Evolutionary conservation across 2,888 invertebrate genomes (phyloP).

Genomic region (Heliconius ismenius): DNA sequence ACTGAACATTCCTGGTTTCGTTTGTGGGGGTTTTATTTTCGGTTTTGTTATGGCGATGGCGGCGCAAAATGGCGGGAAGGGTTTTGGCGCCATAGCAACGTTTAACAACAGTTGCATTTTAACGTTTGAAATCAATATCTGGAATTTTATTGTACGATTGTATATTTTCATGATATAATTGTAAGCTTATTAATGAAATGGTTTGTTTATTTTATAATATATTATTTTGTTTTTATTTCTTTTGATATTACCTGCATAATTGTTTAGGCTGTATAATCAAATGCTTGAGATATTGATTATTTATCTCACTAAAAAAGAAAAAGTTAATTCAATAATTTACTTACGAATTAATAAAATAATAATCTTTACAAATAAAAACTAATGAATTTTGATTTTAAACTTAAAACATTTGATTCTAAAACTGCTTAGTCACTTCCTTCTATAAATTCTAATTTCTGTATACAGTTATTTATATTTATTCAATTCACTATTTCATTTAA

Average conservation of each 20-base stretch:
- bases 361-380: not conserved
- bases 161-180: not conserved
- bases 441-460: not conserved
- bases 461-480: constrained; percentile 8
- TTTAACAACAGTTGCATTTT: not conserved
- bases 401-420: not conserved
- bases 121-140: not conserved
- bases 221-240: not conserved
- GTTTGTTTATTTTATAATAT: no score
- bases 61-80: constrained; percentile 49
- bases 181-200: no score
- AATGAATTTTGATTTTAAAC: not conserved
- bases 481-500: constrained; percentile 8
- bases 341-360: not conserved
- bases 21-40: constrained; percentile 56
- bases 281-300: not conserved
- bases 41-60: constrained; percentile 50
- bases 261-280: not conserved
- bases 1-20: constrained; percentile 53
- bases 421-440: not conserved
- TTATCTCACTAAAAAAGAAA: not conserved
- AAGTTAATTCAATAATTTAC: not conserved
- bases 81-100: constrained; percentile 47
- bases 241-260: not conserved
- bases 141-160: not conserved